Evolutionary conservation across 2,888 invertebrate species (phyloP).

Genomic region (Incurvaria masculella): DNA sequence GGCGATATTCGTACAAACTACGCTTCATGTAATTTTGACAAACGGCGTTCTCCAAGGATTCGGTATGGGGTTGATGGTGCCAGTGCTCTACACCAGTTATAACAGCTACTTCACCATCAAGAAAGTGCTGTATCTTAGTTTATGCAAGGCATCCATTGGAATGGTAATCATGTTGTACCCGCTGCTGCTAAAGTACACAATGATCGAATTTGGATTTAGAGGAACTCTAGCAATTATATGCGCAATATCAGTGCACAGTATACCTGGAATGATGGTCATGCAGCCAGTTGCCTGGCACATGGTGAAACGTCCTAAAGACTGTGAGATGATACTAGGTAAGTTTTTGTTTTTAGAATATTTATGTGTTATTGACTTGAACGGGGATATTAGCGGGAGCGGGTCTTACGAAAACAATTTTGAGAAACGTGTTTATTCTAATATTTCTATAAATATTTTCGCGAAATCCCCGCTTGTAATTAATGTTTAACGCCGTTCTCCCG

Average conservation of each 20-base stretch:
- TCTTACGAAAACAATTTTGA: no score
- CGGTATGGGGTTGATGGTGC: slow-evolving; percentile 69
- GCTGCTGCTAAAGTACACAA: slow-evolving; percentile 58
- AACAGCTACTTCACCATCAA: slow-evolving; percentile 71
- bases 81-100: slow-evolving; percentile 69
- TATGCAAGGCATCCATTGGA: slow-evolving; percentile 68
- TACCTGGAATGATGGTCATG: slow-evolving; percentile 66
- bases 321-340: slow-evolving; percentile 45
- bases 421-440: no score
- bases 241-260: slow-evolving; percentile 63
- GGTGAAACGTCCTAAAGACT: slow-evolving; percentile 41
- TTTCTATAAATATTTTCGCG: no score
- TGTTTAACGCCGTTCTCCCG: no score
- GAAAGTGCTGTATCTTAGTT: slow-evolving; percentile 66
- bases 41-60: slow-evolving; percentile 63
- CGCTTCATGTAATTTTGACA: slow-evolving; percentile 61
- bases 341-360: no score
- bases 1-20: slow-evolving; percentile 60
- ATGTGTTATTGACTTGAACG: no score
- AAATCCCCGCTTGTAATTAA: no score
- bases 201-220: slow-evolving; percentile 64
- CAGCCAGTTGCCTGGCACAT: slow-evolving; percentile 74
- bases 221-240: slow-evolving; percentile 68
- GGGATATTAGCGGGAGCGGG: no score
- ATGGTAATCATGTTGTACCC: slow-evolving; percentile 67